A percentile compares a stretch with the other conserved stretches of the same genome.
phyloP scores from a whole-genome alignment of 2,797 vertebrate species.

The Poecilia gillii region DNA sequence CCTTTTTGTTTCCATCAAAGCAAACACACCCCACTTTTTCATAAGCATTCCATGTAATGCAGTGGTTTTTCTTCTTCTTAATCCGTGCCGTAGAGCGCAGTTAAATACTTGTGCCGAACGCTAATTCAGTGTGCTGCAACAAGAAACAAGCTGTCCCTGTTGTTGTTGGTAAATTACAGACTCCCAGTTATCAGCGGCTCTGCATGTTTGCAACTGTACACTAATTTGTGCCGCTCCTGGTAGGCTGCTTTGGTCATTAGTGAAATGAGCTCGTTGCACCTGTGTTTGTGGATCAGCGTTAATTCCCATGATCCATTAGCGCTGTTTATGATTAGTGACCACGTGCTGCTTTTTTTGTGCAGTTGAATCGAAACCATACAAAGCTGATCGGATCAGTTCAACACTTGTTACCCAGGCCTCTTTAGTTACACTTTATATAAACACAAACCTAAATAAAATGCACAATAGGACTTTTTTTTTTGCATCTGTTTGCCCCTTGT shows the following conservation, averaged over 20 bases:
- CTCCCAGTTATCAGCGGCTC: conserved; percentile 2
- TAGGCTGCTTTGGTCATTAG: conserved; percentile 12
- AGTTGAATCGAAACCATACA: not conserved
- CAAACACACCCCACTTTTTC: not conserved
- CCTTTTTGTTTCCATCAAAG: not conserved
- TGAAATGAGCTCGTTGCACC: conserved; percentile 12
- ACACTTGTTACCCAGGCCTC: conserved; percentile 24
- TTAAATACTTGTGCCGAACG: not conserved
- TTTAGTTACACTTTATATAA: conserved; percentile 43
- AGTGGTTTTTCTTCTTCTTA: not conserved
- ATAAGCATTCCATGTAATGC: not conserved
- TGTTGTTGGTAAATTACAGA: conserved; percentile 9
- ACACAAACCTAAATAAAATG: conserved; percentile 48
- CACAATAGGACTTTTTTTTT: conserved; percentile 53
- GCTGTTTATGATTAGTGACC: not conserved
- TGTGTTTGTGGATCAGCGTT: conserved; percentile 14
- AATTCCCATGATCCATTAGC: conserved; percentile 2
- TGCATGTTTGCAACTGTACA: conserved; percentile 10
- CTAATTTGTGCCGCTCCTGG: conserved; percentile 10
- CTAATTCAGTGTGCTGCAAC: conserved; percentile 3
- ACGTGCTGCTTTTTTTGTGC: conserved; percentile 1
- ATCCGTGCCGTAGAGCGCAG: not conserved
- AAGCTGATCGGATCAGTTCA: conserved; percentile 23
- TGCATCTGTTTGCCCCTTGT: conserved; percentile 37
- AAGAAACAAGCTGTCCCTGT: not conserved